A percentile compares a stretch with the other conserved stretches of the same genome.
These are phyloP conservation scores for Cossypha caffra DNA, from an alignment of 2,797 vertebrate genomes.

Conservation along the genomic window DNA sequence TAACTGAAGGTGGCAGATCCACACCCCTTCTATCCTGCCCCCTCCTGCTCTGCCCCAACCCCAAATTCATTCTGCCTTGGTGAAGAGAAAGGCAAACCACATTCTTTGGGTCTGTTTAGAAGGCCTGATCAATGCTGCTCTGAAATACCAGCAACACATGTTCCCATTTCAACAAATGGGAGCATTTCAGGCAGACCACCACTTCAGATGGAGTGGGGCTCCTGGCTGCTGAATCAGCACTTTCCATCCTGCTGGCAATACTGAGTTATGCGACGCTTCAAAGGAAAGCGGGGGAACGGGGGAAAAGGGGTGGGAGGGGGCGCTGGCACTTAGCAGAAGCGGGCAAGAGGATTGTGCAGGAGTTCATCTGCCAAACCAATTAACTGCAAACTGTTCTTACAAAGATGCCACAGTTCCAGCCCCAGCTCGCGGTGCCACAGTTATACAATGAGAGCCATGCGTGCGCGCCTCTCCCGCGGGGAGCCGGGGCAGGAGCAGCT, in stretches of 20 bases:
- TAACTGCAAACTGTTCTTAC: conserved; percentile 15
- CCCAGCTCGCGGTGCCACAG: neutral
- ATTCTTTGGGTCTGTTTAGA: neutral
- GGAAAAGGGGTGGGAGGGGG: neutral
- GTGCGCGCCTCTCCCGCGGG: neutral
- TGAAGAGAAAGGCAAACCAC: neutral
- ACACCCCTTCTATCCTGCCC: neutral
- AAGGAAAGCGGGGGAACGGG: neutral
- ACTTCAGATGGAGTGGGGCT: conserved; percentile 61
- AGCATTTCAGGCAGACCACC: conserved; percentile 54
- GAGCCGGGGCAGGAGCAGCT: neutral
- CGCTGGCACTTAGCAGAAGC: conserved; percentile 12
- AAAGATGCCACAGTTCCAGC: neutral
- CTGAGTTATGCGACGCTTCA: conserved; percentile 39
- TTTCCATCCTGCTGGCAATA: conserved; percentile 54
- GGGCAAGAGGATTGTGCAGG: conserved; percentile 9
- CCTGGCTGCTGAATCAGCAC: conserved; percentile 73
- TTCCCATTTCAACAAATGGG: conserved; percentile 34
- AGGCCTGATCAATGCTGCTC: neutral
- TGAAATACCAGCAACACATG: conserved; percentile 45
- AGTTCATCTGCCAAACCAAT: conserved; percentile 48
- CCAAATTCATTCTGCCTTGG: neutral
- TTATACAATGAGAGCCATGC: neutral
- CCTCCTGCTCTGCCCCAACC: neutral
- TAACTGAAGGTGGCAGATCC: neutral